Base-by-base conservation (phyloP, 1,140 invertebrate genomes). In the Caerostris extrusa region DNA sequence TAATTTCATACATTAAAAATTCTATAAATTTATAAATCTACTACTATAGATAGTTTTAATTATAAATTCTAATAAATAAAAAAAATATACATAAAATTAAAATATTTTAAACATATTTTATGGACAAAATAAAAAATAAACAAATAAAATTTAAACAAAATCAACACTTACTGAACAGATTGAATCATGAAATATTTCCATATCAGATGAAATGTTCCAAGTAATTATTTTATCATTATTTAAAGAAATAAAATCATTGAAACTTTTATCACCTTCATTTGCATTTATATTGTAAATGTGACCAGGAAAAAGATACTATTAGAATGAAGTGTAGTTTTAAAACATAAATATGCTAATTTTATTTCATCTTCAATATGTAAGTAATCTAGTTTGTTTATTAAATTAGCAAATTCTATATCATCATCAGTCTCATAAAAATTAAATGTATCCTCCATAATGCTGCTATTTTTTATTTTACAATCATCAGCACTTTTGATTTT, bases 401-500 rank as follows among this genome's bases (percentile, higher is more conserved):
- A 85, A 19, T 57, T 58, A n/a, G 82, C 56, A 12, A 85, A 85
- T 58, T 85, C 82, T n/a, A 7, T 17, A 85, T 85, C 82, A 58
- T 85, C 82, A 19, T 12, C 82, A 58, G 55, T 58, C 14, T 82
- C 77, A 56, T 82, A 82, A 57, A 55, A 82, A 58, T 85, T 85
- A 85, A 85, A 85, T 19, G 82, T 58, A 19, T 19, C 8, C 0
- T 85, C n/a, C 55, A 19, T 57, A 17, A 85, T 58, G 8, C 55
- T 57, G 57, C 58, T 6, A 10, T 57, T 85, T 58, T 58, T n/a
- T 6, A 19, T 8, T 5, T 7, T 17, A 10, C 4, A 58, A 8
- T n/a, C 4, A 57, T 19, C 56, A 4, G 12, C 10, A 19, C 1
- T 77, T 77, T 3, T 5, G 19, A 77, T 8, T 77, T 77, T 53